Base-by-base conservation (phyloP, 2,797 vertebrate genomes). In the Ispidina picta region DNA sequence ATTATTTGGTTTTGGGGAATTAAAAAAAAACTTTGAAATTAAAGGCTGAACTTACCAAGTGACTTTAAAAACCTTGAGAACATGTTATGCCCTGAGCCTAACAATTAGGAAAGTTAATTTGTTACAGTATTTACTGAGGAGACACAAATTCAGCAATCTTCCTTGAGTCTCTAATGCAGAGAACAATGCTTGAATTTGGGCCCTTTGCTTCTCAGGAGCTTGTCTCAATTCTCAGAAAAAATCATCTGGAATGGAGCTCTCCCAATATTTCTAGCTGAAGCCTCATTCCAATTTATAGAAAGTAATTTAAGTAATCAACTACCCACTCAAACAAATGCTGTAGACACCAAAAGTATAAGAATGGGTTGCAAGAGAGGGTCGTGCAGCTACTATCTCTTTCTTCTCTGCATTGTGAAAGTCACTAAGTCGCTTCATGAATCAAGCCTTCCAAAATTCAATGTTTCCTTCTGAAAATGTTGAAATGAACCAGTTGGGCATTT, bases 381-480 rank as follows among this genome's bases (percentile, higher is more conserved):
- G 2, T 28, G 33, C 64, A 88, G 59, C 33, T 48, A 63, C 33
- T 48, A 54, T 12, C 20, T 83, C 35, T 56, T 63, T 90, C 64
- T 76, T 71, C 60, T 60, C 64, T 60, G 26, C 21, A 2, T 71
- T 90, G 68, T 90, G 64, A 73, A 92, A 93, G 71, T 39, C 48
- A 25, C 23, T 71, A 70, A 76, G 68, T 31, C 3, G 1, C 64
- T 52, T 82, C 70, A 81, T 66, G 83, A 82, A 93, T 70, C 8
- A 15, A 82, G 10, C 29, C 55, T 65, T 83, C 75, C 58, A 55
- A 76, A 94, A 95, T 69, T 80, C 68, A 70, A 83, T 62, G 20
- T 79, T 91, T 94, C 95, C 86, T 87, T 76, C 88, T 90, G 69
- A 68, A 91, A 86, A 92, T 82, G 78, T 74, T 2, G 0, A 92